Conservation (phyloP, 1,140 invertebrate species). For the Cotesia typhae region DNA sequence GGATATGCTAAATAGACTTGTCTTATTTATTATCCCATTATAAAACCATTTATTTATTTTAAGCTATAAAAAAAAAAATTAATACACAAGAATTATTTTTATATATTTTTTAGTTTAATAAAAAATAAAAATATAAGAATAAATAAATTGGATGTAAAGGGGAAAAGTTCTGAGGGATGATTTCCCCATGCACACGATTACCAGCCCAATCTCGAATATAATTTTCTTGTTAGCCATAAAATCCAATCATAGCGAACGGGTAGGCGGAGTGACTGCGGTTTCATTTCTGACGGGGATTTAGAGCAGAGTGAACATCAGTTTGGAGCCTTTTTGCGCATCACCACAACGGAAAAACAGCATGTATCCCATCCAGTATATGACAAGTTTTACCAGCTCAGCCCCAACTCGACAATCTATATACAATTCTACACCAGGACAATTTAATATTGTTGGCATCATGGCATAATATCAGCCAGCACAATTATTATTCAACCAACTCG, state of each 20-base stretch:
- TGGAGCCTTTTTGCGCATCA: conserved; percentile 8
- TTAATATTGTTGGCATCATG: too few species aligned
- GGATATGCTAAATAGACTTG: conserved; percentile 34
- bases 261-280: conserved; percentile 38
- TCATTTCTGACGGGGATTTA: conserved; percentile 19
- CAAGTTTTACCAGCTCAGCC: conserved; percentile 34
- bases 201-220: conserved; percentile 64
- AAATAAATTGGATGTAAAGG: too few species aligned
- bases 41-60: conserved; percentile 12
- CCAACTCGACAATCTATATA: too few species aligned
- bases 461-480: too few species aligned
- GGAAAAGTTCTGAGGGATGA: neutral
- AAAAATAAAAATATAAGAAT: too few species aligned
- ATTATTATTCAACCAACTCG: too few species aligned
- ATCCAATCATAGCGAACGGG: conserved; percentile 58
- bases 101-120: too few species aligned
- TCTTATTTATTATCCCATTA: conserved; percentile 14
- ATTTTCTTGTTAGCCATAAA: conserved; percentile 66
- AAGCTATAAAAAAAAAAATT: too few species aligned
- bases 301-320: conserved; percentile 3
- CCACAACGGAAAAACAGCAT: neutral
- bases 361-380: neutral
- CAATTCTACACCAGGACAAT: too few species aligned
- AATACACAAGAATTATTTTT: too few species aligned
- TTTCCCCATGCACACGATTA: conserved; percentile 49